phyloP scores from a whole-genome alignment of 2,888 invertebrate species.

The Macaria notata region DNA sequence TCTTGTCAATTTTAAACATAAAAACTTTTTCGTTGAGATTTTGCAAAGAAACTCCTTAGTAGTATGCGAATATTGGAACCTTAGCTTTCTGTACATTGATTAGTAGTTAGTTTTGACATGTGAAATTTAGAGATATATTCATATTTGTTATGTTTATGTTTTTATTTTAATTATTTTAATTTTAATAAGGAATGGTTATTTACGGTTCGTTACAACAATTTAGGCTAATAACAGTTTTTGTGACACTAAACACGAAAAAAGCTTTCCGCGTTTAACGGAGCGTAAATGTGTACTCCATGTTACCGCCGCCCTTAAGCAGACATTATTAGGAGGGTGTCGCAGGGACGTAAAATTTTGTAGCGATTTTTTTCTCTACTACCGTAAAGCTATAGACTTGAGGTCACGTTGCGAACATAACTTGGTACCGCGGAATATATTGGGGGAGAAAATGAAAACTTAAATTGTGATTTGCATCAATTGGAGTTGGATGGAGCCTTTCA shows the following conservation, averaged over 20 bases:
- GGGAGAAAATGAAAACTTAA: slow-evolving; percentile 41
- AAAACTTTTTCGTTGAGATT: no score
- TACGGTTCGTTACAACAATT: no score
- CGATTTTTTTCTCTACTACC: slow-evolving; percentile 74
- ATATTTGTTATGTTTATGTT: no score
- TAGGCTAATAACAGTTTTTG: slow-evolving; percentile 81
- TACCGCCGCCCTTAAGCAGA: slow-evolving; percentile 79
- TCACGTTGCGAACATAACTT: slow-evolving; percentile 68
- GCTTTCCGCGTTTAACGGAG: slow-evolving; percentile 80
- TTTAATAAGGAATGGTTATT: no score
- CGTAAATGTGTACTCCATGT: slow-evolving; percentile 81
- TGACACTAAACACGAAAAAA: slow-evolving; percentile 82
- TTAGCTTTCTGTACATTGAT: no score
- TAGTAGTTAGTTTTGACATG: no score
- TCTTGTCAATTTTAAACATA: no score
- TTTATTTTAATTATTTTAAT: no score
- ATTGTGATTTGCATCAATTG: slow-evolving; percentile 38
- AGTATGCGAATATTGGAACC: no score
- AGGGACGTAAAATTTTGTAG: slow-evolving; percentile 77
- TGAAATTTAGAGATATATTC: no score
- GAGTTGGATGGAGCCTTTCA: slow-evolving; percentile 22
- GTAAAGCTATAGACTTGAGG: slow-evolving; percentile 64
- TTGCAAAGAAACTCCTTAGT: no score
- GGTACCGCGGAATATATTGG: slow-evolving; percentile 49
- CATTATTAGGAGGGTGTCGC: slow-evolving; percentile 79